These are phyloP conservation scores for Mimumesa dahlbomi DNA, from an alignment of 2,888 invertebrate species.

Conservation along the genomic window DNA sequence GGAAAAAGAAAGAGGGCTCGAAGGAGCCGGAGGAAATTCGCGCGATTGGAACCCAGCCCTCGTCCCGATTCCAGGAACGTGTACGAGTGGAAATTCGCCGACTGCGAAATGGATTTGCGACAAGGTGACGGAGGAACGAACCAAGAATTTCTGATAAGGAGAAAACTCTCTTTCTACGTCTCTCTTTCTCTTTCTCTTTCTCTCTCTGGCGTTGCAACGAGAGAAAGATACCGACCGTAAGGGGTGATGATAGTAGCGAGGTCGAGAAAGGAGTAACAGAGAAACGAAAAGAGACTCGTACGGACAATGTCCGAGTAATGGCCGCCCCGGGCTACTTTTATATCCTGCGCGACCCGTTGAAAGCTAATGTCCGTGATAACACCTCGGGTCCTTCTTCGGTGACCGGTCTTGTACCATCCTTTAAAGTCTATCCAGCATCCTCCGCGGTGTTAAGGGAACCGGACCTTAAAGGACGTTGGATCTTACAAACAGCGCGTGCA, in stretches of 20 bases:
- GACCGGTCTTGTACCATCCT: slow-evolving; percentile 46
- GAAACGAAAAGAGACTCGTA: slow-evolving; percentile 62
- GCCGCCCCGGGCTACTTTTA: slow-evolving; percentile 77
- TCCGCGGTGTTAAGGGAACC: slow-evolving; percentile 21
- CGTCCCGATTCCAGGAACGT: slow-evolving; percentile 70
- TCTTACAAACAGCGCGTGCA: slow-evolving; percentile 22
- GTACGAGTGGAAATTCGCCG: slow-evolving; percentile 72
- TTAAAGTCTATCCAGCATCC: slow-evolving; percentile 29
- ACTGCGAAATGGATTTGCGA: slow-evolving; percentile 78
- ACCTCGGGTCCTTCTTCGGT: slow-evolving; percentile 58
- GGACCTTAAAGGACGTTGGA: slow-evolving; percentile 28
- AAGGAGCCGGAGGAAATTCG: slow-evolving; percentile 61
- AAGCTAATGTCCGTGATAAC: slow-evolving; percentile 78
- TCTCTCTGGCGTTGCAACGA: slow-evolving; percentile 5
- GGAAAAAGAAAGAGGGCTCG: slow-evolving; percentile 40
- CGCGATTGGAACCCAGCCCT: slow-evolving; percentile 69
- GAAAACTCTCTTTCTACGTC: slow-evolving; percentile 57
- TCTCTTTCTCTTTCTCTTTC: slow-evolving; percentile 26
- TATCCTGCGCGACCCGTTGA: slow-evolving; percentile 73
- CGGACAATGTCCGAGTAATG: slow-evolving; percentile 79
- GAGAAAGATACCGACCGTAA: slow-evolving; percentile 40
- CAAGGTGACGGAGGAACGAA: slow-evolving; percentile 75
- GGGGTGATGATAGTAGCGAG: slow-evolving; percentile 19
- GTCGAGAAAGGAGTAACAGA: slow-evolving; percentile 38
- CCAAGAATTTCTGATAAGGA: slow-evolving; percentile 78